Evolutionary conservation across 2,888 invertebrate species (phyloP), one percentile per base, ranked within the genome.

Genomic region (Tigriopus californicus): DNA sequence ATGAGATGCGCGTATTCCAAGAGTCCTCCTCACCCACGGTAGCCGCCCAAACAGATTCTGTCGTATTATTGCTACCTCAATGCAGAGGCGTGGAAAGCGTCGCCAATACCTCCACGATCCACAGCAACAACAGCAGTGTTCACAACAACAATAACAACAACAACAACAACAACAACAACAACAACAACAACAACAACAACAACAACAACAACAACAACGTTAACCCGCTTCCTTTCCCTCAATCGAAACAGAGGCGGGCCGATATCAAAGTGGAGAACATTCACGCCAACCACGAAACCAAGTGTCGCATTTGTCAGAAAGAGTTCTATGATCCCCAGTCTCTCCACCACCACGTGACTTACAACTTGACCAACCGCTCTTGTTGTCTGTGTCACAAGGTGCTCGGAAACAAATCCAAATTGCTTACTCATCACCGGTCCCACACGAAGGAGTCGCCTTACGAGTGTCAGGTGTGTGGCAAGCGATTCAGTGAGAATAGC

Each of bases 381-480:
- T 56, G 56, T 25, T 56, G 56, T 24, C 20, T 22, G 22, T 58
- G 58, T 18, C 20, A 24, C 4, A 58, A 58, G 25, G 25, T 49
- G 8, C 49, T 49, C 11, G 47, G 48, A 1, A 58, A 58, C 18
- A 24, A 25, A 4, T 33, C 48, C 25, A 58, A 58, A 40, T 25
- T 58, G 15, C 33, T 49, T 5, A 47, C 47, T 1, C 58, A 58
- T 22, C 47, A 49, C 41, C 47, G 58, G 15, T 49, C 49, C n/a
- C 58, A 58, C 22, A 58, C 58, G 13, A 49, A 49, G 20, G 58
- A 58, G 48, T 20, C 33, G 11, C 58, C 58, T 33, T 58, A 49
- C 18, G 13, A 44, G 20, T 58, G 58, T 49, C 20, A 24, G 22
- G n/a, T 25, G 12, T 58, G 58, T 10, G n/a, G 33, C 25, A 58